Evolutionary conservation across 1,140 invertebrate species (phyloP).

Genomic region (Ganaspis sp.): DNA sequence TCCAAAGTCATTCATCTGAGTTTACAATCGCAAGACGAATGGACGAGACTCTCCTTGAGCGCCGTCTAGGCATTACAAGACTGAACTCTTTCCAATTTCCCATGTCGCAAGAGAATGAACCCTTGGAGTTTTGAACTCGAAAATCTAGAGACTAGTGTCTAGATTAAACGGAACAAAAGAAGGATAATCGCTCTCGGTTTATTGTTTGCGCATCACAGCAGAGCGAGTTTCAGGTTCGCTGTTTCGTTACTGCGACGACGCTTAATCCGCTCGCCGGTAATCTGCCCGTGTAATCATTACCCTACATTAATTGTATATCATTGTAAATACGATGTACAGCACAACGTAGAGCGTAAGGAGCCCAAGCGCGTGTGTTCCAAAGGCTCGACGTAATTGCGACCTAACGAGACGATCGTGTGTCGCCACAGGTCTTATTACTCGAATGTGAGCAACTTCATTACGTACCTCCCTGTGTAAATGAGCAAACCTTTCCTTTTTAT

Average conservation of each 20-base stretch:
- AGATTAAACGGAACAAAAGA: neutral
- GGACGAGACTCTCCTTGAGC: conserved; percentile 3
- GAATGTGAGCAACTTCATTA: conserved; percentile 3
- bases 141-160: neutral
- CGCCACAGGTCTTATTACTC: neutral
- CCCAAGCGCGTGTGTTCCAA: conserved; percentile 40
- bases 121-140: neutral
- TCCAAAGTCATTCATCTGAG: neutral
- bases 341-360: conserved; percentile 23
- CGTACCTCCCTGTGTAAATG: neutral
- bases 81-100: conserved; percentile 26
- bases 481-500: neutral
- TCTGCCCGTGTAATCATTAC: conserved; percentile 41
- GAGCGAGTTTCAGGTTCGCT: neutral
- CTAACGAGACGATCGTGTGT: conserved; percentile 14
- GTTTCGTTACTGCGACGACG: conserved; percentile 26
- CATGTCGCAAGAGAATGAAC: neutral
- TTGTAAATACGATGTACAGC: conserved; percentile 46
- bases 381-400: conserved; percentile 2
- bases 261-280: conserved; percentile 37
- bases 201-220: neutral
- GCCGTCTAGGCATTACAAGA: conserved; percentile 6
- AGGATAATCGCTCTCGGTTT: conserved; percentile 7
- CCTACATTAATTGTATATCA: conserved; percentile 49
- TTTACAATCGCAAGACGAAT: neutral